Conservation (phyloP, 2,113 vertebrate species). For the Scolopax mira region DNA sequence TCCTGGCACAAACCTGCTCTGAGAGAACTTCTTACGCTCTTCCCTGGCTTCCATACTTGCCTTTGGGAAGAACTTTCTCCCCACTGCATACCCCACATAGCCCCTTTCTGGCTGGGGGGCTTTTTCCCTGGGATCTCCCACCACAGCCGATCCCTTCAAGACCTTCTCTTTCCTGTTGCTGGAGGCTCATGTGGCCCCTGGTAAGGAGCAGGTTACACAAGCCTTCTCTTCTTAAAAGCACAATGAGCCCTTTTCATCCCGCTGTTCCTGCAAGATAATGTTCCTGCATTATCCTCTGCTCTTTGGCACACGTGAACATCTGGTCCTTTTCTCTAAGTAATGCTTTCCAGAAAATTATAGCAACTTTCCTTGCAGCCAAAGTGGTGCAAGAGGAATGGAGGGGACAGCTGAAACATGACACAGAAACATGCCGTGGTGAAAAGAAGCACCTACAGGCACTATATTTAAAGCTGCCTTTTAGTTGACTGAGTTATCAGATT, state of each 20-base stretch:
- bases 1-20: neutral
- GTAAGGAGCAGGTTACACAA: neutral
- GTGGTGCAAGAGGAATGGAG: neutral
- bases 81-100: fast-evolving
- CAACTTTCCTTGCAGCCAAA: neutral
- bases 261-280: neutral
- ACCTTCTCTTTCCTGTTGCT: neutral
- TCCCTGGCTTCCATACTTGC: neutral
- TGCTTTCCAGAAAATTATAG: neutral
- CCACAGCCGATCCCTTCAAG: neutral
- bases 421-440: neutral
- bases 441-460: neutral
- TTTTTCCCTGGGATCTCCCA: neutral
- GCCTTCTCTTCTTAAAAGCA: neutral
- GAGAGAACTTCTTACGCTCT: neutral
- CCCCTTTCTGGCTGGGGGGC: neutral
- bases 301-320: neutral
- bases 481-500: neutral
- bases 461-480: neutral
- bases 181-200: neutral
- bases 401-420: neutral
- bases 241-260: neutral
- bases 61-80: neutral
- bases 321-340: neutral
- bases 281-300: neutral